phyloP scores from a whole-genome alignment of 2,113 vertebrate genomes.

The Jacana jacana region DNA sequence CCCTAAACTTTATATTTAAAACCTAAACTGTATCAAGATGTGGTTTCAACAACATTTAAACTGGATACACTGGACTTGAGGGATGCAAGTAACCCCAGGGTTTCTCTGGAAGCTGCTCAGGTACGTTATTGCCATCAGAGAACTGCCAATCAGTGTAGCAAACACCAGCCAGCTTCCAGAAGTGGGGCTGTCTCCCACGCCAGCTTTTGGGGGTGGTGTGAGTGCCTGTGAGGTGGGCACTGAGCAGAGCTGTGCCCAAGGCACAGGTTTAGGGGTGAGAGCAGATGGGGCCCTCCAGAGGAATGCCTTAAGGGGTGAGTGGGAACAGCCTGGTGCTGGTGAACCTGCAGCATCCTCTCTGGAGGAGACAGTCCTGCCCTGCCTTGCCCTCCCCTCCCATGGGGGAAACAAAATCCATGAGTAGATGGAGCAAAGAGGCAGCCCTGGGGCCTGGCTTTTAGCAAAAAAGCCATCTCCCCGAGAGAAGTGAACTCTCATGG shows the following conservation, averaged over 20 bases:
- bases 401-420: background rate
- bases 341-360: background rate
- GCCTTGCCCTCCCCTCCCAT: background rate
- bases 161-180: fast-evolving
- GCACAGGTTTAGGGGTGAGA: background rate
- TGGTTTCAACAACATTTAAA: background rate
- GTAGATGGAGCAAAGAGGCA: fast-evolving
- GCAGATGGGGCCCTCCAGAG: background rate
- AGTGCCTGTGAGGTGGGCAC: fast-evolving
- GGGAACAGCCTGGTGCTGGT: background rate
- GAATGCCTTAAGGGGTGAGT: fast-evolving
- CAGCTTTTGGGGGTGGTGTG: fast-evolving
- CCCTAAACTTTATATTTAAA: background rate
- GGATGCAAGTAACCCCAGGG: fast-evolving
- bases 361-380: background rate
- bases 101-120: fast-evolving
- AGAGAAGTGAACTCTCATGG: fast-evolving
- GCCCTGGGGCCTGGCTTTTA: background rate
- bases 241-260: background rate
- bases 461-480: background rate
- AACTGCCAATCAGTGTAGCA: fast-evolving
- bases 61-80: background rate
- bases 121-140: background rate
- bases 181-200: fast-evolving
- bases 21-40: background rate